phyloP scores from a whole-genome alignment of 2,888 invertebrate genomes.

The Xylocampa areola region DNA sequence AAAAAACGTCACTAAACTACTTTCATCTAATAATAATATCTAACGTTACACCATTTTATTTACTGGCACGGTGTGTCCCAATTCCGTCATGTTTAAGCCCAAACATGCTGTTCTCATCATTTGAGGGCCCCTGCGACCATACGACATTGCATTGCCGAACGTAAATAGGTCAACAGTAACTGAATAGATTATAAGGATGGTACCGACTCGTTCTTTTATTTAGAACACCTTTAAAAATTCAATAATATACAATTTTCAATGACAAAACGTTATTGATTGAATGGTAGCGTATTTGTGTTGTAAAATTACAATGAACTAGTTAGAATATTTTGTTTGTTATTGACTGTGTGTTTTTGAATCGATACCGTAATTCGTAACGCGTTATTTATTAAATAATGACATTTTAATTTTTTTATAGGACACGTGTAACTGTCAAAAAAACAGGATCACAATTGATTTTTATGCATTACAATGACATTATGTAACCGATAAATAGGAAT shows the following conservation, averaged over 20 bases:
- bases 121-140: slow-evolving; percentile 57
- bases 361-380: slow-evolving; percentile 7
- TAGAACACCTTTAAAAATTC: slow-evolving; percentile 53
- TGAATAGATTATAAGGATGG: slow-evolving; percentile 65
- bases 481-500: slow-evolving; percentile 20
- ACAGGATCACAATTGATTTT: slow-evolving; percentile 25
- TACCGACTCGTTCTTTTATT: slow-evolving; percentile 51
- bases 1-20: slow-evolving; percentile 17
- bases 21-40: slow-evolving; percentile 46
- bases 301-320: slow-evolving; percentile 37
- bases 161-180: slow-evolving; percentile 64
- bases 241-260: slow-evolving; percentile 50
- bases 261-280: slow-evolving; percentile 56
- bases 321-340: slow-evolving; percentile 31
- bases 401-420: slow-evolving; percentile 2
- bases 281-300: slow-evolving; percentile 30
- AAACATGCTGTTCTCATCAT: slow-evolving; percentile 51
- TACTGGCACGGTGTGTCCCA: slow-evolving; percentile 51
- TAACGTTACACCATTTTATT: slow-evolving; percentile 51
- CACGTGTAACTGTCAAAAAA: slow-evolving; percentile 13
- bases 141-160: slow-evolving; percentile 59
- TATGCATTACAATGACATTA: slow-evolving; percentile 27
- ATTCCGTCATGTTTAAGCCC: slow-evolving; percentile 43
- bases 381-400: no score
- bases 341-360: slow-evolving; percentile 16